Evolutionary conservation across 2,888 invertebrate genomes (phyloP), one percentile per base, ranked within the genome.

Genomic region (Ptycholaimellus sp.): DNA sequence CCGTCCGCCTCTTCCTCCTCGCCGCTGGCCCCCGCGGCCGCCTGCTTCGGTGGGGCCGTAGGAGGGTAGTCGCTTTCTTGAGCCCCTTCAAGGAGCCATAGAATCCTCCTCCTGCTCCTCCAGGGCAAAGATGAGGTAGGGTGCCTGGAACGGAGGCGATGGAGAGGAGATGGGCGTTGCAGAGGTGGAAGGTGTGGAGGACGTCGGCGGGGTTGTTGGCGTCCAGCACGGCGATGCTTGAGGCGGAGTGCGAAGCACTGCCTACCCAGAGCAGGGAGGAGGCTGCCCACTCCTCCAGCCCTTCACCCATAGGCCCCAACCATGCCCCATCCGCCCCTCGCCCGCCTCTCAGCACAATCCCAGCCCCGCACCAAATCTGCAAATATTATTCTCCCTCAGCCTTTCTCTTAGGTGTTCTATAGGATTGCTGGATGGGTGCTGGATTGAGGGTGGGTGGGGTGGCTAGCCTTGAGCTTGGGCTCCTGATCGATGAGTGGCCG

Each of bases 161-260:
- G 61, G 90, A 93, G 33, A 96, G 68, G 41, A 96, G 70, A 62
- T 85, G 83, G 42, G 82, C 80, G 48, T 80, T 75, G 54, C 78
- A 79, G 35, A 90, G 80, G 22, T 77, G 73, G 64, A 99, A 96
- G 42, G 82, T 76, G 54, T 85, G 81, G 37, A 96, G 68, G 42
- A 93, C 74, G 46, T 82, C 82, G 1, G 80, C 85, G 14, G 93
- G 87, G 57, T 83, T 82, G 61, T 90, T 93, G 3, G 90, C 90
- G 61, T 96, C 93, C 42, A 96, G 76, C 38, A 96, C 76, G 45
- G 60, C 69, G 51, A 61, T 62, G 19, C 58, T 53, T 38, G 59
- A 60, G 30, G 56, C 52, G 17, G 57, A 51, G 40, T 60, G 54
- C 20, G 53, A 53, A 28, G 61, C 58, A 5, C 85, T 83, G 56